These are phyloP conservation scores for Orthosia cruda DNA, from an alignment of 2,888 invertebrate genomes.

Conservation along the genomic window DNA sequence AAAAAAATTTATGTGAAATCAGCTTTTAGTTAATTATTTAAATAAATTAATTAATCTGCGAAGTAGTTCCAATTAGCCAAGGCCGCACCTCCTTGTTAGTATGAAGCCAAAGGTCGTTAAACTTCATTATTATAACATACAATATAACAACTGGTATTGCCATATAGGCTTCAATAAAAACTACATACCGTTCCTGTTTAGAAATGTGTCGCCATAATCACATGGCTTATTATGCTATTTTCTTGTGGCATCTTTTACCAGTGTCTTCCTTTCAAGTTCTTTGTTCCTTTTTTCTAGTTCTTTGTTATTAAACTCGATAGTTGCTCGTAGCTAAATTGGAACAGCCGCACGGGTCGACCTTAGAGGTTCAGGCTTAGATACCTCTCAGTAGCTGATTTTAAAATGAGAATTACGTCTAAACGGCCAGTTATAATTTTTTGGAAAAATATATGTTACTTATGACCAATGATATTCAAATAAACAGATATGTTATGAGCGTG, in stretches of 20 bases:
- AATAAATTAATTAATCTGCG: background rate
- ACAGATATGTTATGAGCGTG: too few relatives aligned
- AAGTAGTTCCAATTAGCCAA: conserved; percentile 14
- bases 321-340: too few relatives aligned
- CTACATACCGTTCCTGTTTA: conserved; percentile 14
- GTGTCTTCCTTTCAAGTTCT: conserved; percentile 6
- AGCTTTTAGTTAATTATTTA: too few relatives aligned
- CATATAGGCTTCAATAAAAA: conserved; percentile 40
- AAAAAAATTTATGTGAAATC: too few relatives aligned
- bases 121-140: conserved; percentile 46
- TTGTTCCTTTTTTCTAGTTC: background rate
- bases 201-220: conserved; percentile 38
- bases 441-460: too few relatives aligned
- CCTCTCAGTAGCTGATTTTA: too few relatives aligned
- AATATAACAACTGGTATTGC: conserved; percentile 43
- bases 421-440: too few relatives aligned
- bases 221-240: conserved; percentile 37
- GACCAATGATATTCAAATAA: too few relatives aligned
- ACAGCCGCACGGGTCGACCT: too few relatives aligned
- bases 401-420: too few relatives aligned
- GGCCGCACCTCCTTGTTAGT: conserved; percentile 1
- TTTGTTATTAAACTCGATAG: background rate
- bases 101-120: conserved; percentile 27
- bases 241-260: conserved; percentile 36
- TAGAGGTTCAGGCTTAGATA: too few relatives aligned